Conservation (phyloP, 2,888 invertebrate genomes). For the Mimachlamys varia region DNA sequence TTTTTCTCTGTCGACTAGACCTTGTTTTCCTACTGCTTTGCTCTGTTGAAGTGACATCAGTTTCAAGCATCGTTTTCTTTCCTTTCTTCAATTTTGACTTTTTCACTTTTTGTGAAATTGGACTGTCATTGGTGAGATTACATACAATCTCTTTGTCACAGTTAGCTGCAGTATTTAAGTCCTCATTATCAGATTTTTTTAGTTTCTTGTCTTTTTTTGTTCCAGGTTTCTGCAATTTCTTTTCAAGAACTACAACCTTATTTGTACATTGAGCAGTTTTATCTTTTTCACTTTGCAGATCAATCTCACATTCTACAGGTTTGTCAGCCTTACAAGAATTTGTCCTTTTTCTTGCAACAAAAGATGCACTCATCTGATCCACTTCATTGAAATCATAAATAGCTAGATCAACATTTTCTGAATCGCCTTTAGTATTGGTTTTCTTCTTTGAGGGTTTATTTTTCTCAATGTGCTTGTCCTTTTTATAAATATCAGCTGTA, state of each 20-base stretch:
- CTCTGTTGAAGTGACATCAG: not conserved
- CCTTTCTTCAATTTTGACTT: not conserved
- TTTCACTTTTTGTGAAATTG: not conserved
- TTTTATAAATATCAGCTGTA: not conserved
- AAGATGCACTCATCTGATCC: not conserved
- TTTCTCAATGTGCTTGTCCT: not conserved
- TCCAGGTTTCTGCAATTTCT: not conserved
- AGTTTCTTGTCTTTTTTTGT: not conserved
- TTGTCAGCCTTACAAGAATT: not conserved
- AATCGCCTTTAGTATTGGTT: not conserved
- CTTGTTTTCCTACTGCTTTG: not conserved
- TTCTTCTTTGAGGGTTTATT: not conserved
- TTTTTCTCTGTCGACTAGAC: not conserved
- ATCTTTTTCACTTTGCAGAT: not conserved
- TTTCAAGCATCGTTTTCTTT: not conserved
- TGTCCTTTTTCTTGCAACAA: not conserved
- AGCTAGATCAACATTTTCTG: not conserved
- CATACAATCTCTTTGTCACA: not conserved
- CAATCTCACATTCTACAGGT: not conserved
- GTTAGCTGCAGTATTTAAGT: not conserved
- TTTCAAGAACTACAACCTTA: not conserved
- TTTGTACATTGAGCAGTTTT: not conserved
- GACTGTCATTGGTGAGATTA: not conserved
- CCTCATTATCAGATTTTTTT: not conserved
- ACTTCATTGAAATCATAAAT: slow-evolving; percentile 12